Conservation (phyloP, 2,113 vertebrate genomes). For the Mastomys natalensis region DNA sequence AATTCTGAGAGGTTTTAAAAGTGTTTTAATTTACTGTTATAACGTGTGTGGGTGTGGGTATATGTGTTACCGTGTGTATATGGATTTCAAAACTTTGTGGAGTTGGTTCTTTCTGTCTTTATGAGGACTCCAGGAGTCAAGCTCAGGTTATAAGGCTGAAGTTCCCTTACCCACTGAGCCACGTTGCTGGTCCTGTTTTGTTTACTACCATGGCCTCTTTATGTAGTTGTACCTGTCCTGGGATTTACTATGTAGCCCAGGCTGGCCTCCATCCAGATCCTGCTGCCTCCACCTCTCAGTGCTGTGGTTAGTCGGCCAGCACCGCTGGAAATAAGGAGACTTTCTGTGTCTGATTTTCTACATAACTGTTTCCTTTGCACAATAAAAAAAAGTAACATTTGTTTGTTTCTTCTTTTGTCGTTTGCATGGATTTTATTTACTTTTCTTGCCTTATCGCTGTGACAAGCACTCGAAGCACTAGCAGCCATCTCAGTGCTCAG, state of each 20-base stretch:
- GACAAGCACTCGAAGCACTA: neutral
- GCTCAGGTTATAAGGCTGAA: neutral
- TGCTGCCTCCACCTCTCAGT: neutral
- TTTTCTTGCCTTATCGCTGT: constrained; percentile 7
- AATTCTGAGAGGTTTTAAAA: neutral
- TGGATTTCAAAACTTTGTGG: neutral
- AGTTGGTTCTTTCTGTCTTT: neutral
- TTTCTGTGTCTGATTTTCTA: neutral
- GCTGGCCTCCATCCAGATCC: neutral
- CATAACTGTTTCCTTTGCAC: neutral
- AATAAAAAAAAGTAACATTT: neutral
- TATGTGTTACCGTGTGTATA: neutral
- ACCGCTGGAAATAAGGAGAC: neutral
- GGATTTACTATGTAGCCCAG: neutral
- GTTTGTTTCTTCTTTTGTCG: neutral
- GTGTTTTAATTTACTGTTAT: neutral
- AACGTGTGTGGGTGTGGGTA: neutral
- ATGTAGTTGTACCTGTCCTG: neutral
- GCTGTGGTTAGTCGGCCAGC: neutral
- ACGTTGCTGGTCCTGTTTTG: too few species aligned
- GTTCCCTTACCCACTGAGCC: neutral
- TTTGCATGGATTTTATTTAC: neutral
- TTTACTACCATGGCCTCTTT: neutral
- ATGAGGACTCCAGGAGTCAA: neutral
- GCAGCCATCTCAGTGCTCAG: neutral